phyloP scores from a whole-genome alignment of 92 coral and sea anemone genomes.

The Zoanthus gigantus region DNA sequence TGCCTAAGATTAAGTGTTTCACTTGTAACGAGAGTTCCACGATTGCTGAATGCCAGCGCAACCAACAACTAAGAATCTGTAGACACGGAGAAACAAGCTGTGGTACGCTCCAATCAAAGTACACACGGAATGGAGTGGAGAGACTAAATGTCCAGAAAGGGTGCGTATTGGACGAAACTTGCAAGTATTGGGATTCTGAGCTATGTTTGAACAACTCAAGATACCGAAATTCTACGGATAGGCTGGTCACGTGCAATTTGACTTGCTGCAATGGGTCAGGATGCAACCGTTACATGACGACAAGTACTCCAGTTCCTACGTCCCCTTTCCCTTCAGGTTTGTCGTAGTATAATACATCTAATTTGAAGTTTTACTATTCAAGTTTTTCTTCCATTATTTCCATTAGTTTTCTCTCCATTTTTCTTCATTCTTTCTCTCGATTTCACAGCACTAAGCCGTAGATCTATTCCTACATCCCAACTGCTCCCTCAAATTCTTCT shows the following conservation, averaged over 20 bases:
- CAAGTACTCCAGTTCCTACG: not conserved
- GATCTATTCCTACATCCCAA: not conserved
- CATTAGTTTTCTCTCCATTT: not conserved
- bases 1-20: constrained; percentile 11
- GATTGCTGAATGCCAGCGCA: constrained; percentile 27
- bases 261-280: constrained; percentile 31
- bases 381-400: not conserved
- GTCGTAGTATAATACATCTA: not conserved
- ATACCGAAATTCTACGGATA: constrained; percentile 8
- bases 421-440: not conserved
- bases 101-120: constrained; percentile 17
- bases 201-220: not conserved
- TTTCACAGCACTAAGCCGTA: too few relatives aligned
- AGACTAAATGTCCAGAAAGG: constrained; percentile 12
- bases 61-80: constrained; percentile 10
- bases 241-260: constrained; percentile 15
- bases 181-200: not conserved
- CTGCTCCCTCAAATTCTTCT: not conserved
- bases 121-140: constrained; percentile 16
- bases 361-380: not conserved
- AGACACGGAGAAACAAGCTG: constrained; percentile 5
- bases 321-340: constrained; percentile 6
- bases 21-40: constrained; percentile 31
- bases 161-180: constrained; percentile 5
- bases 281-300: constrained; percentile 10